Percentiles rank a stretch among this genome's conserved stretches.
phyloP scores from a whole-genome alignment of 2,113 vertebrate genomes.

The Pedetes capensis region DNA sequence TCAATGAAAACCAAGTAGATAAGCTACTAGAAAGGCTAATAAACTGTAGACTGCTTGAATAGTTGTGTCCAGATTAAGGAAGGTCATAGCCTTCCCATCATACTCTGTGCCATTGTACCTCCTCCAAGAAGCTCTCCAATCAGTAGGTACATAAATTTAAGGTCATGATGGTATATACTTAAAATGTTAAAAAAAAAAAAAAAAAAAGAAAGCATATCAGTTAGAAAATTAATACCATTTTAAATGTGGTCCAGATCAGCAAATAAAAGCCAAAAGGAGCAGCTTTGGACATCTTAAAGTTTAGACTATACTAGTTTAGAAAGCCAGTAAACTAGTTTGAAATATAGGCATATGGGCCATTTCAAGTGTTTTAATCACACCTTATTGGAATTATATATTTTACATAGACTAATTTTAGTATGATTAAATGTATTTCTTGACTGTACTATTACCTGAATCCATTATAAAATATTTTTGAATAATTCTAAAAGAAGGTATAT shows the following conservation, averaged over 20 bases:
- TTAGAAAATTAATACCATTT: conserved; percentile 14
- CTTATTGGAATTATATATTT: conserved; percentile 47
- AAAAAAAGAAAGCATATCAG: background rate
- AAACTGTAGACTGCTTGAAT: background rate
- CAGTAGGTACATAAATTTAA: background rate
- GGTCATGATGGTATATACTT: background rate
- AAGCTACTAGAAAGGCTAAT: conserved; percentile 6
- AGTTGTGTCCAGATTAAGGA: background rate
- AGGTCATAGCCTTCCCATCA: background rate
- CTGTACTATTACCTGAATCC: conserved; percentile 30
- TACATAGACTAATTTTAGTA: conserved; percentile 17
- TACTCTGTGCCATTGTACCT: background rate
- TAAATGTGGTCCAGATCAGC: background rate
- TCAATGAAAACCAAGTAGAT: background rate
- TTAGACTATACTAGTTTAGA: background rate
- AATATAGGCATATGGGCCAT: background rate
- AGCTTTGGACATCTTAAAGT: background rate
- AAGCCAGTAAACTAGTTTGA: background rate
- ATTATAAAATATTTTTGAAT: conserved; percentile 27
- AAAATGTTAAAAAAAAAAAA: background rate
- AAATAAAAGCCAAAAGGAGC: background rate
- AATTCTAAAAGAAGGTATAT: background rate
- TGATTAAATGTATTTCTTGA: conserved; percentile 26
- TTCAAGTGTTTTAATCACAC: conserved; percentile 35
- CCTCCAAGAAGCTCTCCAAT: background rate